phyloP scores from a whole-genome alignment of 2,888 invertebrate genomes.

The Colostygia pectinataria region DNA sequence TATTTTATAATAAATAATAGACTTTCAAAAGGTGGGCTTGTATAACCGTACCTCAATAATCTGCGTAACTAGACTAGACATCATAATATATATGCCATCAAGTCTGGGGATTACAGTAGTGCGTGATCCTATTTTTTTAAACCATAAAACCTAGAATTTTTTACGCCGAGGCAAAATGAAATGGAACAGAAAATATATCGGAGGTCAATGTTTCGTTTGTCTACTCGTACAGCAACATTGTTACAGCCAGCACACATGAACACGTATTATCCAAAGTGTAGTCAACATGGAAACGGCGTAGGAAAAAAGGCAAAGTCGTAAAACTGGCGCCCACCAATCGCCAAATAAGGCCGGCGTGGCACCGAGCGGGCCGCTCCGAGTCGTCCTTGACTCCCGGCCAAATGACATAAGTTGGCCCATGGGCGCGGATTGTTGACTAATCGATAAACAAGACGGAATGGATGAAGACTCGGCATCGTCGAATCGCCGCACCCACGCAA shows the following conservation, averaged over 20 bases:
- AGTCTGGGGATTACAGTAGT: too few relatives aligned
- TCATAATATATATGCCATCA: constrained; percentile 2
- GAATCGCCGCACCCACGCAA: constrained; percentile 67
- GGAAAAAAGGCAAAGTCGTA: constrained; percentile 80
- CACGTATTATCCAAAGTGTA: constrained; percentile 65
- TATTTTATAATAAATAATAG: too few relatives aligned
- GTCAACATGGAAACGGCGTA: constrained; percentile 72
- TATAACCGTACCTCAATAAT: too few relatives aligned
- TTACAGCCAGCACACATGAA: constrained; percentile 47
- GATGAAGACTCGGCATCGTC: constrained; percentile 63
- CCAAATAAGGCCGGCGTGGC: constrained; percentile 80
- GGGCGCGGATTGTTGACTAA: constrained; percentile 79
- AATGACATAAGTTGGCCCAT: constrained; percentile 82
- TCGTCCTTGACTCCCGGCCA: constrained; percentile 81
- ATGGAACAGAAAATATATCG: constrained; percentile 47
- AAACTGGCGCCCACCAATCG: constrained; percentile 82
- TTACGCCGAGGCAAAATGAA: constrained; percentile 45
- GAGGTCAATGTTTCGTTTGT: constrained; percentile 61
- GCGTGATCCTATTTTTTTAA: too few relatives aligned
- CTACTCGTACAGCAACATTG: constrained; percentile 40
- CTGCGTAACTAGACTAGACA: too few relatives aligned
- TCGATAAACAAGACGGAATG: constrained; percentile 77
- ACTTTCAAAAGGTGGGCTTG: too few relatives aligned
- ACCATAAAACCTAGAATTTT: constrained; percentile 12
- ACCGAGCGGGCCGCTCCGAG: constrained; percentile 65